phyloP scores from a whole-genome alignment of 1,140 invertebrate species.

The Oryzaephilus surinamensis region DNA sequence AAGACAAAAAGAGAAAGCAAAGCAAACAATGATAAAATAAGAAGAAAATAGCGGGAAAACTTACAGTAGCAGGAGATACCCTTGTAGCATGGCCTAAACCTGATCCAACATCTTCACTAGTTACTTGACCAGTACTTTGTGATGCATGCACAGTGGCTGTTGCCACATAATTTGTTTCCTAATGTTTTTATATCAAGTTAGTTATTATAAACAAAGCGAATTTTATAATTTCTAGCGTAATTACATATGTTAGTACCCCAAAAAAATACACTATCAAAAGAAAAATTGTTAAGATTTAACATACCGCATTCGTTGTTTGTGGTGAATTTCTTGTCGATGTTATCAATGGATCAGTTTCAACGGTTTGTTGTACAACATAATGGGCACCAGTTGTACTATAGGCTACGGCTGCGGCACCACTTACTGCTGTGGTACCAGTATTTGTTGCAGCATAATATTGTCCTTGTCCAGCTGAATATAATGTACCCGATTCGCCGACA shows the following conservation, averaged over 20 bases:
- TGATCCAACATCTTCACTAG: constrained; percentile 44
- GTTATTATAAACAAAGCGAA: constrained; percentile 10
- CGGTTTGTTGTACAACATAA: constrained; percentile 47
- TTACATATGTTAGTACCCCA: neutral
- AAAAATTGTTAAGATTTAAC: too few species aligned
- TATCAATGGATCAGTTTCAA: constrained; percentile 42
- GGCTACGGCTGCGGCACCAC: constrained; percentile 47
- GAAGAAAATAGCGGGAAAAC: constrained; percentile 37
- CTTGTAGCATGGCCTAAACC: constrained; percentile 72
- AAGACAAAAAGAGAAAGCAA: constrained; percentile 25
- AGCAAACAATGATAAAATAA: constrained; percentile 36
- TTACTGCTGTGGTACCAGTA: constrained; percentile 44
- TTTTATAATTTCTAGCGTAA: neutral
- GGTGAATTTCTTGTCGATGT: constrained; percentile 45
- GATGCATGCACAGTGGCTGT: constrained; percentile 47
- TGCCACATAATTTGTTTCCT: constrained; percentile 55
- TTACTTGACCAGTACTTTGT: constrained; percentile 42
- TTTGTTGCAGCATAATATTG: constrained; percentile 51
- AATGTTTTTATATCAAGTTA: constrained; percentile 19
- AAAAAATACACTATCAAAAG: neutral
- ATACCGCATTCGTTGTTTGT: constrained; percentile 55
- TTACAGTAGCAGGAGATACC: constrained; percentile 82
- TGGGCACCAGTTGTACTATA: constrained; percentile 44
- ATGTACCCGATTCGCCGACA: constrained; percentile 60
- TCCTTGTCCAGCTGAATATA: constrained; percentile 56